Conservation (phyloP, 2,113 vertebrate species). For the Grammomys dolichurus region DNA sequence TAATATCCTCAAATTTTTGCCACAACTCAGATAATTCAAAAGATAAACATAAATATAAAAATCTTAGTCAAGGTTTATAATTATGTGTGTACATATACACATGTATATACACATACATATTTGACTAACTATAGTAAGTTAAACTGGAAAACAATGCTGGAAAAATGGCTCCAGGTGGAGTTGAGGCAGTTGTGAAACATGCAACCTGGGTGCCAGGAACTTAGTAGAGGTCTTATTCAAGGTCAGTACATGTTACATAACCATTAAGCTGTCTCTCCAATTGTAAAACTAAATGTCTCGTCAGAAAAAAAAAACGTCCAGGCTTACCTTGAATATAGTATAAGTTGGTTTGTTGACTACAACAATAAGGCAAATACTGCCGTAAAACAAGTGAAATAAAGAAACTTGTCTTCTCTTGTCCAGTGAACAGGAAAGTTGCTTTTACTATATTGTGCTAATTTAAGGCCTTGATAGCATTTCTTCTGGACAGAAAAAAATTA, state of each 20-base stretch:
- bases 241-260: not conserved
- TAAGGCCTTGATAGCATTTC: not conserved
- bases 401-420: not conserved
- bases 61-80: slow-evolving; percentile 50
- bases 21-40: slow-evolving; percentile 70
- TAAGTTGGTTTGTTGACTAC: not conserved
- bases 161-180: not conserved
- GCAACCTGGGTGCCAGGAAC: not conserved
- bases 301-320: not conserved
- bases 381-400: not conserved
- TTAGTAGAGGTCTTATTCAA: not conserved
- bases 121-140: not conserved
- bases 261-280: not conserved
- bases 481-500: not conserved
- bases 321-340: not conserved
- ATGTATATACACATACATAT: not conserved
- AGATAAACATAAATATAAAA: slow-evolving; percentile 76
- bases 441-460: not conserved
- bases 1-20: slow-evolving; percentile 43
- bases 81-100: not conserved
- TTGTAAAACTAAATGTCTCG: not conserved
- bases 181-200: not conserved
- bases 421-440: not conserved
- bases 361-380: not conserved
- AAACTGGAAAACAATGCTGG: not conserved